Base-by-base conservation (phyloP, 1,140 invertebrate genomes). In the Drosophila subpulchrella region DNA sequence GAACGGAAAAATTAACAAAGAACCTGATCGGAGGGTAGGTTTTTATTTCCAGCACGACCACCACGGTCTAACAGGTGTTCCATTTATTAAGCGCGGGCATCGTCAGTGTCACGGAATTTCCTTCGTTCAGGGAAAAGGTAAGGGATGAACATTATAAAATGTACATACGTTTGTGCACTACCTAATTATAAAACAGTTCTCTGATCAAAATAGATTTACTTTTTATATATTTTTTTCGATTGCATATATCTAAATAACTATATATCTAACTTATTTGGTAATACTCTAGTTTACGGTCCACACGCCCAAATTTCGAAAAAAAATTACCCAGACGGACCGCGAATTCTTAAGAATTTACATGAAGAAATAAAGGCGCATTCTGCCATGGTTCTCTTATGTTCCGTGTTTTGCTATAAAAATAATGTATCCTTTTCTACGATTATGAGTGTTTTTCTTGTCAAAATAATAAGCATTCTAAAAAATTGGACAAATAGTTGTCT, bases 21-120 rank as follows among this genome's bases (percentile, higher is more conserved):
- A 39, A 48, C 58, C 15, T 12, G 38, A 54, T 54, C 51, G 61
- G 66, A 73, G 79, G 81, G 80, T 82, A 56, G 81, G 50, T 71
- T 71, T 71, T 58, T 70, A 77, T 65, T 56, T 42, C 47, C 53
- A 46, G 20, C 73, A 47, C 56, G 34, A 50, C 59, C 24, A 39
- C 67, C 4, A 27, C 27, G 71, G 75, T 75, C 50, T 72, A 83
- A 82, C 81, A 84, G 81, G 81, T 84, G 81, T 84, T 82, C 56
- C 48, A 34, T 51, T 34, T 42, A 63, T 59, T 60, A 75, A 61
- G 62, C 72, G 79, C 75, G 72, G 58, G 76, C 32, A 65, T 47
- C 56, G 46, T 10, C 12, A 58, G 34, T 15, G 42, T 27, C 38
- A 74, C 63, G 36, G 59, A 58, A 63, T 82, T 71, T 83, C 60